These are phyloP conservation scores for Acleris literana DNA, from an alignment of 2,888 invertebrate species.

Conservation along the genomic window DNA sequence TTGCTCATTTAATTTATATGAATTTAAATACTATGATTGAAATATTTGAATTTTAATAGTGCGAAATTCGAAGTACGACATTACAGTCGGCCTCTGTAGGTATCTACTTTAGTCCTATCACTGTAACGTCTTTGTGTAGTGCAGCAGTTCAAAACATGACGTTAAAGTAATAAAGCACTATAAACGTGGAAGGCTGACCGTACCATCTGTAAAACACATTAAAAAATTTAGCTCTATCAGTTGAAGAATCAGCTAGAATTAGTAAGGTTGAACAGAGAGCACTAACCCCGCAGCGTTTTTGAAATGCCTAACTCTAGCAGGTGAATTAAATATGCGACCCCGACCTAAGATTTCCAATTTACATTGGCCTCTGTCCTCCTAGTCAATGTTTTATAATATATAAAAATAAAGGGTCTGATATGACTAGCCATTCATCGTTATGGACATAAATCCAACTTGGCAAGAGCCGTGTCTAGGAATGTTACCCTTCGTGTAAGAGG, in stretches of 20 bases:
- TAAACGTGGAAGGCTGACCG: too few species aligned
- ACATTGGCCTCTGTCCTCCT: background rate
- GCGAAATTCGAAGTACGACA: too few species aligned
- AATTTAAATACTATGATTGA: too few species aligned
- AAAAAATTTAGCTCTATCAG: background rate
- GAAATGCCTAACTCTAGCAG: constrained; percentile 13
- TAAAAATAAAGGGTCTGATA: background rate
- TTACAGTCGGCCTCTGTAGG: too few species aligned
- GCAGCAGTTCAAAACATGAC: too few species aligned
- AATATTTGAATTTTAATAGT: too few species aligned
- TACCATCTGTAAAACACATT: too few species aligned
- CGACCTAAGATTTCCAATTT: background rate
- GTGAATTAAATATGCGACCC: constrained; percentile 18
- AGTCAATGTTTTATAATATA: background rate
- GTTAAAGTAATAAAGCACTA: too few species aligned
- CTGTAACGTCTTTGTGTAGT: too few species aligned
- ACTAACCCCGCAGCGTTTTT: constrained; percentile 9
- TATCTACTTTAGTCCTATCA: too few species aligned
- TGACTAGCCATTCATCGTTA: background rate
- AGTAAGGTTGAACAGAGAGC: background rate
- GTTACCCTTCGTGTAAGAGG: background rate
- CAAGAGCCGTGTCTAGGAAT: too few species aligned
- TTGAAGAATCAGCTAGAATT: background rate
- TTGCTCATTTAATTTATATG: too few species aligned
- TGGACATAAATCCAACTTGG: background rate